A percentile compares a stretch with the other conserved stretches of the same genome.
These are phyloP conservation scores for Uropetala carovei DNA, from an alignment of 2,888 invertebrate genomes.

Conservation along the genomic window DNA sequence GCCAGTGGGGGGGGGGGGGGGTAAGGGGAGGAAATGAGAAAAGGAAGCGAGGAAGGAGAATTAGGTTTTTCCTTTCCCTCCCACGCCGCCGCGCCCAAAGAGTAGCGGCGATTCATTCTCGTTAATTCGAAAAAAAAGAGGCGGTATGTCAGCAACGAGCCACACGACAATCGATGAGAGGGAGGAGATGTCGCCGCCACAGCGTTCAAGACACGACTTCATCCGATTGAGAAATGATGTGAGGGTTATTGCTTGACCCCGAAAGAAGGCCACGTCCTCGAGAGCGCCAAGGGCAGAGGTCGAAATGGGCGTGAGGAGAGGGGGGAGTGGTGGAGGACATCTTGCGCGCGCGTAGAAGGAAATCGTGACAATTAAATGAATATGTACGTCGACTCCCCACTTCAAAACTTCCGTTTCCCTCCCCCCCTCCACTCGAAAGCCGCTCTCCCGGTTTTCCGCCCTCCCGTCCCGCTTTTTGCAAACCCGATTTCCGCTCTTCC, in stretches of 20 bases:
- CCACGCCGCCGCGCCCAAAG: too few species aligned
- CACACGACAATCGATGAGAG: slow-evolving; percentile 6
- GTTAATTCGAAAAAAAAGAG: too few species aligned
- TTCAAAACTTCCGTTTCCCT: not conserved
- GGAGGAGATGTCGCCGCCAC: not conserved
- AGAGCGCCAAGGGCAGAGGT: not conserved
- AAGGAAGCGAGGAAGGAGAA: too few species aligned
- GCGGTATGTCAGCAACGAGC: not conserved
- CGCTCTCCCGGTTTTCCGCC: not conserved
- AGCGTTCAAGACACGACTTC: slow-evolving; percentile 20
- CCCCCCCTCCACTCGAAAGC: too few species aligned
- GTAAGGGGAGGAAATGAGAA: too few species aligned
- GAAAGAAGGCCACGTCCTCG: not conserved
- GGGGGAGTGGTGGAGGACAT: too few species aligned
- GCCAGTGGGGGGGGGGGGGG: too few species aligned
- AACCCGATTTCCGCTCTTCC: not conserved
- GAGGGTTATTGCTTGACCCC: not conserved
- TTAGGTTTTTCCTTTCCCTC: too few species aligned
- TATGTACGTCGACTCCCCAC: not conserved
- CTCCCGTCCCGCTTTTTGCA: not conserved
- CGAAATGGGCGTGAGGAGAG: not conserved
- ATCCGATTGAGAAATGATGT: slow-evolving; percentile 3
- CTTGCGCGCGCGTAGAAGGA: not conserved
- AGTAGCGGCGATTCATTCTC: too few species aligned
- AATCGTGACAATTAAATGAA: slow-evolving; percentile 21